Evolutionary conservation across 2,888 invertebrate genomes (phyloP).

Genomic region (Archips xylosteana): DNA sequence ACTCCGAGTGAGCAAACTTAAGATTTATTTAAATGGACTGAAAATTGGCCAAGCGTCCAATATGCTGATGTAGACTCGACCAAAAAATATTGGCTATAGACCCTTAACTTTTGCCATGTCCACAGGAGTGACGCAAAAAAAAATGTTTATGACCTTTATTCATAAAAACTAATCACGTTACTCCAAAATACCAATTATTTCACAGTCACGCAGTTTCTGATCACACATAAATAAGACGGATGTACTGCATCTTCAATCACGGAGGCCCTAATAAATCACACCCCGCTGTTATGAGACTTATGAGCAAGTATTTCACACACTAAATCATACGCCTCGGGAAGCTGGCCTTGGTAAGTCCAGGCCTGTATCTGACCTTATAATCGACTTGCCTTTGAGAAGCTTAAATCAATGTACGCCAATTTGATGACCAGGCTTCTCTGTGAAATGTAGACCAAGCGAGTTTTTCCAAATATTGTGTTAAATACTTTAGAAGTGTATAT

Average conservation of each 20-base stretch:
- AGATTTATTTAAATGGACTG: too few species aligned
- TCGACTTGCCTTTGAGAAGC: not conserved
- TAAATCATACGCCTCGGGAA: conserved; percentile 24
- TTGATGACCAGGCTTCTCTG: too few species aligned
- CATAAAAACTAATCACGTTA: not conserved
- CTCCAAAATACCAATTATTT: not conserved
- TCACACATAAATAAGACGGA: conserved; percentile 13
- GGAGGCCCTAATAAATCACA: conserved; percentile 29
- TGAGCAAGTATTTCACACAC: conserved; percentile 18
- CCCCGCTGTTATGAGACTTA: conserved; percentile 13
- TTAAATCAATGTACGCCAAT: not conserved
- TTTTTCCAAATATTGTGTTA: too few species aligned
- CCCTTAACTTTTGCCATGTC: too few species aligned
- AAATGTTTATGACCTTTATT: too few species aligned
- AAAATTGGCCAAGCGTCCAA: too few species aligned
- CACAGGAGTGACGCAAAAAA: too few species aligned
- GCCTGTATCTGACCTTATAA: not conserved
- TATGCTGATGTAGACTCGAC: too few species aligned
- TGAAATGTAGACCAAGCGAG: too few species aligned
- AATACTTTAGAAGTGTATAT: too few species aligned
- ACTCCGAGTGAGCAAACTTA: too few species aligned
- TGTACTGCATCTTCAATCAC: conserved; percentile 38
- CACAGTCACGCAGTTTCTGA: conserved; percentile 4
- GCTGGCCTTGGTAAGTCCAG: conserved; percentile 22
- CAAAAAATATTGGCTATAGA: too few species aligned